Conservation (phyloP, 2,113 vertebrate species). For the Hippoglossus stenolepis region DNA sequence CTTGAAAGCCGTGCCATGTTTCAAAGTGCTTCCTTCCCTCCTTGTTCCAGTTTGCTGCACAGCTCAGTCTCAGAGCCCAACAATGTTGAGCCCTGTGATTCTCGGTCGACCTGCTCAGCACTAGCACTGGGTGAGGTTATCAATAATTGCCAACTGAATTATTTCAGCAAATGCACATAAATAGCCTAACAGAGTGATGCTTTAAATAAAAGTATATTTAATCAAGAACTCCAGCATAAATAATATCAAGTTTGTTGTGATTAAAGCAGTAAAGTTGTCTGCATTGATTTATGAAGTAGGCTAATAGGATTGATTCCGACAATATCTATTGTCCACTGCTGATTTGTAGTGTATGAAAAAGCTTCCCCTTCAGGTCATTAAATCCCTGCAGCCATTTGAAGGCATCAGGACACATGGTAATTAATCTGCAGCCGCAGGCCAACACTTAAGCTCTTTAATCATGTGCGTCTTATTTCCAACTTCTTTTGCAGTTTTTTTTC, state of each 20-base stretch:
- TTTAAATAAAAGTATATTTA: background rate
- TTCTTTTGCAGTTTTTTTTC: background rate
- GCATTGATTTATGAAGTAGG: background rate
- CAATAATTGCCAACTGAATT: background rate
- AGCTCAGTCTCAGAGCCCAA: too few species aligned
- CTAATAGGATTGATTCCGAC: slow-evolving; percentile 6
- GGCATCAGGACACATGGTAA: slow-evolving; percentile 21
- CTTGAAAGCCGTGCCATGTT: too few species aligned
- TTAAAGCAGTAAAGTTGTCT: background rate
- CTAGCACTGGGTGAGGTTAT: too few species aligned
- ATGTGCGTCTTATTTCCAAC: background rate
- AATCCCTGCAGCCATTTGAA: slow-evolving; percentile 9
- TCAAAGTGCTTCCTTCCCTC: too few species aligned
- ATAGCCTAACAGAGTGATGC: background rate
- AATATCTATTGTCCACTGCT: background rate
- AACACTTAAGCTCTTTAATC: background rate
- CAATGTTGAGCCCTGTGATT: too few species aligned
- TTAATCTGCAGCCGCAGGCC: slow-evolving; percentile 6
- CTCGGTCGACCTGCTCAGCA: too few species aligned
- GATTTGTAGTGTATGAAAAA: background rate
- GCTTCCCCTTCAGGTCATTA: slow-evolving; percentile 18
- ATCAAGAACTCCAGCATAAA: background rate
- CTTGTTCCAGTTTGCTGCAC: too few species aligned
- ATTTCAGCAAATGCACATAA: background rate
- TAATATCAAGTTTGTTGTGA: background rate